Conservation (phyloP, 2,797 vertebrate species). For the Cyclopterus lumpus region DNA sequence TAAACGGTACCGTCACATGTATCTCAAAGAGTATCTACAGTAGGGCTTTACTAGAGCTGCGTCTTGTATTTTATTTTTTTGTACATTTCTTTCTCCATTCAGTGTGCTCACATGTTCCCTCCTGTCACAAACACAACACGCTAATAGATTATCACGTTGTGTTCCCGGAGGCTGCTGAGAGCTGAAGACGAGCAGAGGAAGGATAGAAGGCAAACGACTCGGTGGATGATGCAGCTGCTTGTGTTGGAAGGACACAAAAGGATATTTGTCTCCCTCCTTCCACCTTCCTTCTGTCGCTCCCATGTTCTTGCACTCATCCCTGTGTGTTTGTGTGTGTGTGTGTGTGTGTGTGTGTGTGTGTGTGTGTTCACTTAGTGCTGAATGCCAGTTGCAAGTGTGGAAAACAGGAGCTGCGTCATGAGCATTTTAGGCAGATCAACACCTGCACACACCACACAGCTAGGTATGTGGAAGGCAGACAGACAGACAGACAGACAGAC, state of each 20-base stretch:
- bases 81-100: not conserved
- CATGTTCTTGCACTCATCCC: constrained; percentile 25
- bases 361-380: constrained; percentile 10
- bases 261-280: constrained; percentile 41
- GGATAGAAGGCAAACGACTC: constrained; percentile 45
- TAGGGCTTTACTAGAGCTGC: constrained; percentile 26
- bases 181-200: constrained; percentile 46
- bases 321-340: not conserved
- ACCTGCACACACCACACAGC: constrained; percentile 60
- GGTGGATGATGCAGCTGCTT: constrained; percentile 56
- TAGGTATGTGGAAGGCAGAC: constrained; percentile 46
- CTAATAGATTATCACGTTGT: constrained; percentile 48
- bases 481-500: constrained; percentile 37
- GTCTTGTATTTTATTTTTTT: not conserved
- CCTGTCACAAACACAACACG: constrained; percentile 49
- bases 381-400: constrained; percentile 45
- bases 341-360: constrained; percentile 5
- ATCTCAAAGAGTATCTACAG: constrained; percentile 32
- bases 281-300: constrained; percentile 21
- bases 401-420: constrained; percentile 60
- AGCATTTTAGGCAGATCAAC: constrained; percentile 66
- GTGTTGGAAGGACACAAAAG: constrained; percentile 44
- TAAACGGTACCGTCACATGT: constrained; percentile 31
- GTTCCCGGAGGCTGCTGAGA: constrained; percentile 40
- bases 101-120: constrained; percentile 24